phyloP scores from a whole-genome alignment of 1,140 invertebrate species.

The Megathymus violae region DNA sequence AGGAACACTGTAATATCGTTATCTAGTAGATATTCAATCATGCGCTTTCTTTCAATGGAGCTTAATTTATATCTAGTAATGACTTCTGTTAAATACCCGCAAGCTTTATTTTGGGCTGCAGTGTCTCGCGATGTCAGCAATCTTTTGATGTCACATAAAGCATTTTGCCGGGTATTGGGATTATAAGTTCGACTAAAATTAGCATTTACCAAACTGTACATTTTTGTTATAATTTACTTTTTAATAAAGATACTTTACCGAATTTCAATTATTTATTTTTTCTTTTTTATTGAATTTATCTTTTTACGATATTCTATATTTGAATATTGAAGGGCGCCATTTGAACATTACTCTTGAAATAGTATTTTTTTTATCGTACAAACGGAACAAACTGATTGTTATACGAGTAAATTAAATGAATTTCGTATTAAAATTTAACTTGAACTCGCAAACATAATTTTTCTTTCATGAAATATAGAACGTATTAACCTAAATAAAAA shows the following conservation, averaged over 20 bases:
- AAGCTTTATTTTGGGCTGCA: constrained; percentile 66
- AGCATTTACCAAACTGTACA: constrained; percentile 66
- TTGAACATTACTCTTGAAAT: no score
- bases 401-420: no score
- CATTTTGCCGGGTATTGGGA: constrained; percentile 70
- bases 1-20: constrained; percentile 75
- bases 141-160: constrained; percentile 70
- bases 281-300: no score
- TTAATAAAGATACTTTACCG: no score
- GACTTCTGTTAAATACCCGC: constrained; percentile 68
- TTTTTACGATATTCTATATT: constrained; percentile 1
- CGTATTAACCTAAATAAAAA: no score
- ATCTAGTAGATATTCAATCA: constrained; percentile 70
- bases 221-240: constrained; percentile 30
- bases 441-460: no score
- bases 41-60: constrained; percentile 53
- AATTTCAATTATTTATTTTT: constrained; percentile 1
- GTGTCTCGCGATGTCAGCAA: constrained; percentile 68
- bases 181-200: constrained; percentile 72
- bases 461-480: no score
- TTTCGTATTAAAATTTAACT: no score
- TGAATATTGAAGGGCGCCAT: no score
- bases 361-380: no score
- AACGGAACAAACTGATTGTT: no score
- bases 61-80: constrained; percentile 59